Conservation (phyloP, 2,113 vertebrate genomes). For the Orientallactaga bullata region DNA sequence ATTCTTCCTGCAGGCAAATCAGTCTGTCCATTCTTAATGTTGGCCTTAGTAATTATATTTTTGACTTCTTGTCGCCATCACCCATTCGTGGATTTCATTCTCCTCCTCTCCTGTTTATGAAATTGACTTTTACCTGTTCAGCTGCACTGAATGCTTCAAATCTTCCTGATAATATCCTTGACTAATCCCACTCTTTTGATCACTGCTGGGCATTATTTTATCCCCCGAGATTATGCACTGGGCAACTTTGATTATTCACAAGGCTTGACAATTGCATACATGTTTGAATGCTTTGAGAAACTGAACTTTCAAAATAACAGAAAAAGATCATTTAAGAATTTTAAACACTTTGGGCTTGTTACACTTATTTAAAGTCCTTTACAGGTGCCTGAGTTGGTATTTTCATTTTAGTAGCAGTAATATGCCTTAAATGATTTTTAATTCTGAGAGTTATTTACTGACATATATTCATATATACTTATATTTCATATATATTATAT, state of each 20-base stretch:
- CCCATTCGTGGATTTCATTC: not conserved
- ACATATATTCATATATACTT: not conserved
- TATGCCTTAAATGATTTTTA: not conserved
- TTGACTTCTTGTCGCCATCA: slow-evolving; percentile 15
- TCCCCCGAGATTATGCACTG: not conserved
- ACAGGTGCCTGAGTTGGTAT: not conserved
- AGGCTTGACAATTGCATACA: not conserved
- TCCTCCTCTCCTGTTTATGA: not conserved
- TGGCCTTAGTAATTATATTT: not conserved
- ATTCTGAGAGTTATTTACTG: not conserved
- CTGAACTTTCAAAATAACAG: not conserved
- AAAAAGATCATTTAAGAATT: not conserved
- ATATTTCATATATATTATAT: no score
- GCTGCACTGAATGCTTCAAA: not conserved
- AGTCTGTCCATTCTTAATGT: not conserved
- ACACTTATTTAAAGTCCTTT: not conserved
- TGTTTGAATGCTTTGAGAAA: not conserved
- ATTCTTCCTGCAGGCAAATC: not conserved
- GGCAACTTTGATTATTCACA: not conserved
- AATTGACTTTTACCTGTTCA: not conserved
- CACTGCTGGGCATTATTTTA: not conserved
- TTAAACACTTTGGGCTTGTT: not conserved
- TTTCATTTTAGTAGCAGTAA: slow-evolving; percentile 27
- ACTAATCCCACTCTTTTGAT: not conserved
- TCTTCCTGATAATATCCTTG: not conserved